Conservation (phyloP, 1,140 invertebrate genomes). For the Nasonia vitripennis region DNA sequence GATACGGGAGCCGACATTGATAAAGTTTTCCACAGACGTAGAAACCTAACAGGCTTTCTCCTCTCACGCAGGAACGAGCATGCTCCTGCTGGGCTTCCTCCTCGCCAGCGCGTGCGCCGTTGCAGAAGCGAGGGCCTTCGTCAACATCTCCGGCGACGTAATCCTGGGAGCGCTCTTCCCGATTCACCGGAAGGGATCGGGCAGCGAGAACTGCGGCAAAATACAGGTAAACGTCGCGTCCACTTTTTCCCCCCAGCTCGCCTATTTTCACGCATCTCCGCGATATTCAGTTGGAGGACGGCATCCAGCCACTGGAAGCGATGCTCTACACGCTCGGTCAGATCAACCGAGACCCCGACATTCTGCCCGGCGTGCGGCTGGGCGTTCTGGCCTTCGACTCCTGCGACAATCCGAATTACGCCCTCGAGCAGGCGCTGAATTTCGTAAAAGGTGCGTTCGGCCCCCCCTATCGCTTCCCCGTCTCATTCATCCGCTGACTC, state of each 20-base stretch:
- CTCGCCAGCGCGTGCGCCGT: slow-evolving; percentile 44
- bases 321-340: slow-evolving; percentile 76
- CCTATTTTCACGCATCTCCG: too few species aligned
- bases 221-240: slow-evolving; percentile 69
- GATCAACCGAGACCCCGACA: slow-evolving; percentile 73
- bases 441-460: slow-evolving; percentile 76
- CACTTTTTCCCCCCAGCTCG: too few species aligned
- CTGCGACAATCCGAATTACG: slow-evolving; percentile 75
- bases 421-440: slow-evolving; percentile 75
- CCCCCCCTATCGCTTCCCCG: too few species aligned
- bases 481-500: too few species aligned
- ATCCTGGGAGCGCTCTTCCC: slow-evolving; percentile 77
- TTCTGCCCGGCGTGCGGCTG: slow-evolving; percentile 75
- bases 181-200: slow-evolving; percentile 72
- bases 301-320: slow-evolving; percentile 77
- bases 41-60: too few species aligned
- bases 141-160: slow-evolving; percentile 75
- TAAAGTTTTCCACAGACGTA: too few species aligned
- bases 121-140: slow-evolving; percentile 56
- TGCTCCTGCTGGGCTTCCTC: slow-evolving; percentile 43
- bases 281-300: slow-evolving; percentile 66
- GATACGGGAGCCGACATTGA: too few species aligned
- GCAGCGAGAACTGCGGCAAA: slow-evolving; percentile 70
- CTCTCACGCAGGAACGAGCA: slow-evolving; percentile 14
- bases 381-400: slow-evolving; percentile 76